Base-by-base conservation (phyloP, 2,113 vertebrate species). In the Chunga burmeisteri region DNA sequence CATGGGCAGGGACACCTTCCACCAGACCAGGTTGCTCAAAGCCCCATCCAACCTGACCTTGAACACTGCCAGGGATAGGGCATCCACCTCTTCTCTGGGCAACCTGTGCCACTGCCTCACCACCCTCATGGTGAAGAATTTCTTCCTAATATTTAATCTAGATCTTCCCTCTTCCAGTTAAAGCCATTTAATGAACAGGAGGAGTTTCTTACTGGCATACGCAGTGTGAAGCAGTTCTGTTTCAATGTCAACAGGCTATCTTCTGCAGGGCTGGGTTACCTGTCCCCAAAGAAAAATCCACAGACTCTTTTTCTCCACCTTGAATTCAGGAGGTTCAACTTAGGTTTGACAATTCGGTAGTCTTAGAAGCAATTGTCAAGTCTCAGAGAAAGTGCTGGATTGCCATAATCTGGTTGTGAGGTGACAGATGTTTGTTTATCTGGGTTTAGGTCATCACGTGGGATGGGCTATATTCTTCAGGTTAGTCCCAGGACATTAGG, bases 331-430 rank as follows among this genome's bases (percentile, higher is more conserved):
- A 61, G 13, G 65, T 65, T 78, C 46, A 63, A 9, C 26, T 55
- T 22, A 6, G 22, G 7, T 82, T 47, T 90, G 63, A 63, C 32
- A 44, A 10, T 30, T 90, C 6, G 1, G 23, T 46, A 71, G 55
- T 13, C 34, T 88, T 68, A 66, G 81, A 62, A 95, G 42, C 40
- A 85, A 65, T 62, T 62, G 27, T 27, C 70, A 90, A 49, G 26
- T 66, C 77, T 90, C 77, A 81, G 84, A 53, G 73, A 85, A 96
- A 89, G 89, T 80, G 13, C n/a, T 85, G 63, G 42, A 27, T 82
- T 88, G 36, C 6, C 1, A 0, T 82, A 77, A 86, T 86, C 81
- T 1, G 7, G 20, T 32, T 87, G 53, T 44, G 29, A 58, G 9
- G 77, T 73, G 78, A 82, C 62, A 91, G 77, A 29, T 11, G 2